A percentile compares a stretch with the other conserved stretches of the same genome.
Evolutionary conservation across 2,797 vertebrate species (phyloP).

Genomic region (Chaenodraco wilsoni): DNA sequence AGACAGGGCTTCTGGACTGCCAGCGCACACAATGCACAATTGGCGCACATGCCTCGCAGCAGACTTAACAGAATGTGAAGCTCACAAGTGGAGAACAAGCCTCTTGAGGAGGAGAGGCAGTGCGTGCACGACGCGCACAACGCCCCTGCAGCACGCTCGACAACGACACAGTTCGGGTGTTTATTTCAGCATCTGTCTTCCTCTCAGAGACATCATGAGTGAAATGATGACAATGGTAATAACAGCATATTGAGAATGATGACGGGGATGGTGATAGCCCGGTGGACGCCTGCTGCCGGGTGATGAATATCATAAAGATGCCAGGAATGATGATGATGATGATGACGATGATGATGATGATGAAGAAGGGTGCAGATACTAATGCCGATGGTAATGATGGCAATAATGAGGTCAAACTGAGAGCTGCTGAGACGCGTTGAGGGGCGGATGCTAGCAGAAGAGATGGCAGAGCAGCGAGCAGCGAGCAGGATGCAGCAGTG

Average conservation of each 20-base stretch:
- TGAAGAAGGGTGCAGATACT: conserved; percentile 41
- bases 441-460: conserved; percentile 65
- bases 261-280: conserved; percentile 29
- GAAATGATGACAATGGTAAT: conserved; percentile 38
- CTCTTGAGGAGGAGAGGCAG: conserved; percentile 41
- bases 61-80: conserved; percentile 48
- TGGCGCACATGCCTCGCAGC: conserved; percentile 50
- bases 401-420: conserved; percentile 71
- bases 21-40: conserved; percentile 41
- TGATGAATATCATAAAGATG: conserved; percentile 41
- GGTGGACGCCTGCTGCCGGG: conserved; percentile 28
- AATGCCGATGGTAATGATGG: conserved; percentile 51
- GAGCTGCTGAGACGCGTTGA: conserved; percentile 39
- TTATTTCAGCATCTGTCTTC: conserved; percentile 48
- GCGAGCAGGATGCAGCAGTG: conserved; percentile 71
- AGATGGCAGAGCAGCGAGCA: conserved; percentile 47
- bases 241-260: conserved; percentile 49
- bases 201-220: conserved; percentile 34
- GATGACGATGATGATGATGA: conserved; percentile 23
- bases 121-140: conserved; percentile 18
- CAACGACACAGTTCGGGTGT: conserved; percentile 37
- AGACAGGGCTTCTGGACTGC: conserved; percentile 41
- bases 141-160: conserved; percentile 52
- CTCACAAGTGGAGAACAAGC: conserved; percentile 60
- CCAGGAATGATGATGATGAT: conserved; percentile 18